Evolutionary conservation across 2,888 invertebrate species (phyloP), one percentile per base, ranked within the genome.

Genomic region (Caenorhabditis parvicauda): DNA sequence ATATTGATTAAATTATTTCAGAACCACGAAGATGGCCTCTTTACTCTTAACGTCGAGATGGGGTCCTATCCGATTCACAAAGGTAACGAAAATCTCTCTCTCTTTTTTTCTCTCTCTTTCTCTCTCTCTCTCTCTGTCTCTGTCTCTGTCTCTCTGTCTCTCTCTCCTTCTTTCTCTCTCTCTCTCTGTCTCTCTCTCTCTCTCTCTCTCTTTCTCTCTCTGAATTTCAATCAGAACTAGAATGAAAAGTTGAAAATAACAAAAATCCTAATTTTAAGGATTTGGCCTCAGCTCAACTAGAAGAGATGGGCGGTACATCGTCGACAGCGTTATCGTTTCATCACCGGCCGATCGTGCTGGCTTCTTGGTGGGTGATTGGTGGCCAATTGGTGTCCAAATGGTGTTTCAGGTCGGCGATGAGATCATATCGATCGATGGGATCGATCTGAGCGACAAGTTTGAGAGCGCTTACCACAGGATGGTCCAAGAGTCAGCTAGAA

Each of bases 291-390:
- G 74, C 1, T 69, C 32, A 3, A 46, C 82, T 22, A 58, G 63
- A 1, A 82, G 81, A 17, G 82, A 81, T 53, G 66, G 75, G 54
- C 67, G 70, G 25, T 64, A 82, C 12, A 66, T 72, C 1, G 79
- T 83, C 7, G 80, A 81, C 24, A 80, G 77, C 62, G 82, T 83
- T 4, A 69, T 75, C 25, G 67, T 81, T 35, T 82, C 81, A 80
- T 70, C 64, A 70, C 67, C 65, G 28, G 70, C 70, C 6, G 70
- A 70, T 43, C 54, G 54, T 38, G 62, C 66, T 7, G 70, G 70
- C 39, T 43, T 70, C 28, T 46, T 65, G 50, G 69, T 68, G 21
- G 44, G 59, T 50, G 19, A 38, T 29, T 28, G n/a, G 24, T 22
- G 22, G 22, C 7, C 19, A 25, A 49, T 14, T 42, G 22, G n/a